These are phyloP conservation scores for Gortyna flavago DNA, from an alignment of 2,888 invertebrate species.

Conservation along the genomic window DNA sequence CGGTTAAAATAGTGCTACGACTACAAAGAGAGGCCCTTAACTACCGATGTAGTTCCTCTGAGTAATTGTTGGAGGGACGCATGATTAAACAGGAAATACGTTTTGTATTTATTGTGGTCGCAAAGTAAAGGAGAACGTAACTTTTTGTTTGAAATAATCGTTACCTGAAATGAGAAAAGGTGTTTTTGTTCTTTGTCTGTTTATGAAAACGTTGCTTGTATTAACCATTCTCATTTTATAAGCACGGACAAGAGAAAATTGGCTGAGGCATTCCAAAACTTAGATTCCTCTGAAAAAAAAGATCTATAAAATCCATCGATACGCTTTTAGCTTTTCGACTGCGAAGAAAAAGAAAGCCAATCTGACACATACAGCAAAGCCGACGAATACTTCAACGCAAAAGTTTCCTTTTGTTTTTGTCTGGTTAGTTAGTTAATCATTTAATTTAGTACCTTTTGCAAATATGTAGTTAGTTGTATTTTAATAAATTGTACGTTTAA, in stretches of 20 bases:
- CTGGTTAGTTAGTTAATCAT: background rate
- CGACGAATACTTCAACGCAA: background rate
- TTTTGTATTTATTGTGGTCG: constrained; percentile 1
- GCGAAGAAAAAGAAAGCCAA: background rate
- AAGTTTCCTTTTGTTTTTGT: background rate
- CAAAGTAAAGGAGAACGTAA: background rate
- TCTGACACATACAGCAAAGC: background rate
- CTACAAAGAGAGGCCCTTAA: constrained; percentile 31
- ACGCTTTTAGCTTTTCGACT: background rate
- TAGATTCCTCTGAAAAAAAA: background rate
- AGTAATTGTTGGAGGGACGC: constrained; percentile 3
- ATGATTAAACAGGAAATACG: constrained; percentile 5
- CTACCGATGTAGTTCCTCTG: constrained; percentile 18
- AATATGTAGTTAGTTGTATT: background rate
- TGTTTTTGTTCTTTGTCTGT: background rate
- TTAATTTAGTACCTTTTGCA: background rate
- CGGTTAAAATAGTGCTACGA: constrained; percentile 33
- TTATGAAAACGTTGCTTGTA: background rate
- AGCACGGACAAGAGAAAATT: too few species aligned
- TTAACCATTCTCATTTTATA: background rate
- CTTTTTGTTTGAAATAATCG: background rate
- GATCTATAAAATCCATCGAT: background rate
- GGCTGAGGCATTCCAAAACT: background rate
- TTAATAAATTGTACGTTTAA: background rate
- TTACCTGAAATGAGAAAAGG: background rate